A percentile compares a stretch with the other conserved stretches of the same genome.
These are phyloP conservation scores for Clarias platycephalus DNA, from an alignment of 2,797 vertebrate species.

Conservation along the genomic window DNA sequence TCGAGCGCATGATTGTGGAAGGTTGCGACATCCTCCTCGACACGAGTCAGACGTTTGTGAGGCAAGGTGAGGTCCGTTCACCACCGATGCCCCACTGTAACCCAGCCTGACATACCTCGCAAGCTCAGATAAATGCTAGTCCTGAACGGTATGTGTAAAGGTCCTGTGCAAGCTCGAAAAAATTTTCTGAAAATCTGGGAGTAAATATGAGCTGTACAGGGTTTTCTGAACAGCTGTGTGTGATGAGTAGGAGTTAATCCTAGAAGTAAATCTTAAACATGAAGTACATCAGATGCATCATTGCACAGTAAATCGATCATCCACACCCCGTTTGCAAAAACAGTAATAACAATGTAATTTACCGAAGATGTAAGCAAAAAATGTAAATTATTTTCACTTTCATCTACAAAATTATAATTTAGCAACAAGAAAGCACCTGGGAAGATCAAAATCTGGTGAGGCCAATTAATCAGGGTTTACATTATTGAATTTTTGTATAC, in stretches of 20 bases:
- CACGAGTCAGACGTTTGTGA: conserved; percentile 96
- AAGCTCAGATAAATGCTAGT: neutral
- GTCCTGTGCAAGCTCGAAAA: neutral
- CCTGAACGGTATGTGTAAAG: neutral
- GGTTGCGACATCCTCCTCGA: conserved; percentile 97
- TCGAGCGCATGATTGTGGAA: conserved; percentile 97
- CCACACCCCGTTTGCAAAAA: neutral
- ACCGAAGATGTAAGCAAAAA: neutral
- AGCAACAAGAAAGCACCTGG: neutral
- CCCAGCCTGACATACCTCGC: neutral
- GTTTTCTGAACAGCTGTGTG: neutral
- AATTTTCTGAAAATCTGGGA: neutral
- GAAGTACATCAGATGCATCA: too few relatives aligned
- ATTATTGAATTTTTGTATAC: neutral
- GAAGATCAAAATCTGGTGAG: neutral
- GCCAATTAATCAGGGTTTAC: neutral
- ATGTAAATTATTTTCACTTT: neutral
- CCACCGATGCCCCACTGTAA: neutral
- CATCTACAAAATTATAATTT: neutral
- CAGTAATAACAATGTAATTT: neutral
- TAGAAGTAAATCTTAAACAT: conserved; percentile 3
- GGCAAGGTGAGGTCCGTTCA: conserved; percentile 84
- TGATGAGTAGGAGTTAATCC: conserved; percentile 6
- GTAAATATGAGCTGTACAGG: neutral
- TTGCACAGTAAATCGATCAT: neutral